Evolutionary conservation across 2,113 vertebrate genomes (phyloP).

Genomic region (Catharus minimus): DNA sequence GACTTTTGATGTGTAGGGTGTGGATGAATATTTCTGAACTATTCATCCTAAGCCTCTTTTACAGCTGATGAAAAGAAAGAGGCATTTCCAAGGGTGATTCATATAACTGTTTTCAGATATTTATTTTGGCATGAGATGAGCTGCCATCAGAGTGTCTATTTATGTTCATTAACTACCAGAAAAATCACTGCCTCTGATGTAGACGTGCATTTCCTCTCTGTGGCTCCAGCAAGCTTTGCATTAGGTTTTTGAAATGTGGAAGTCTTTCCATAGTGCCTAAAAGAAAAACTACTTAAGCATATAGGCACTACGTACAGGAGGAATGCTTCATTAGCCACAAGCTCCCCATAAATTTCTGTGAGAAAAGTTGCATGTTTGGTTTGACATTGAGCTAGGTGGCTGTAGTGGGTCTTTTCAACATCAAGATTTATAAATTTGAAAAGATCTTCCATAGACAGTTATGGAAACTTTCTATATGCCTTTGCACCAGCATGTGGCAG

Average conservation of each 20-base stretch:
- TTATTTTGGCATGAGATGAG: not conserved
- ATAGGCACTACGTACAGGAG: not conserved
- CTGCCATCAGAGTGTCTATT: not conserved
- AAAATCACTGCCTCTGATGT: not conserved
- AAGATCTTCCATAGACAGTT: not conserved
- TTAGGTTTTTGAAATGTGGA: not conserved
- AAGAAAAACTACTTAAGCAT: not conserved
- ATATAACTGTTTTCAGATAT: not conserved
- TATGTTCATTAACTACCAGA: not conserved
- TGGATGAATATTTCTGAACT: not conserved
- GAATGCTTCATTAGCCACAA: not conserved
- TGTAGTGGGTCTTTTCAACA: not conserved
- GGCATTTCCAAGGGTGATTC: not conserved
- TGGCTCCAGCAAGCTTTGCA: not conserved
- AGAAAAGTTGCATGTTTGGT: not conserved
- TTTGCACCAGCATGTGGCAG: not conserved
- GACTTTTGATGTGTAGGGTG: not conserved
- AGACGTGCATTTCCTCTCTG: not conserved
- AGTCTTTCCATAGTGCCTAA: not conserved
- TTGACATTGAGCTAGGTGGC: fast-evolving
- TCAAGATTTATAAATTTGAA: not conserved
- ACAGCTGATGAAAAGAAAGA: not conserved
- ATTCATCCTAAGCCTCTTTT: not conserved
- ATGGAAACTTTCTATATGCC: not conserved
- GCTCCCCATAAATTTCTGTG: not conserved